A percentile compares a stretch with the other conserved stretches of the same genome.
Conservation (phyloP, 2,888 invertebrate genomes). For the Sphinx pinastri region DNA sequence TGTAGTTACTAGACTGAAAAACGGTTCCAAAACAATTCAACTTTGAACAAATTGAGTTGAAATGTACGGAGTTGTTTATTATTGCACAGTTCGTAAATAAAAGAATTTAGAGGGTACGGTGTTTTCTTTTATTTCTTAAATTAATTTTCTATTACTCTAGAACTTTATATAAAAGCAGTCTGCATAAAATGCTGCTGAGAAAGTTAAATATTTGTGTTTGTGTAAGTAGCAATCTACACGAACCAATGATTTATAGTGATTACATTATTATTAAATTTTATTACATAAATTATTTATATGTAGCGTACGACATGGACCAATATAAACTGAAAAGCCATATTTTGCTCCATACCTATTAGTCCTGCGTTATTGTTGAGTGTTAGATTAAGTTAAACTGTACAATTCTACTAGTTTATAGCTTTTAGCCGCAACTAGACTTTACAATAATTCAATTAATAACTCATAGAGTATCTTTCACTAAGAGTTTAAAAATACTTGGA, state of each 20-base stretch:
- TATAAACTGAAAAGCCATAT: not conserved
- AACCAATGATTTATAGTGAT: not conserved
- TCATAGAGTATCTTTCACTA: not conserved
- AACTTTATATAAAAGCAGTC: too few relatives aligned
- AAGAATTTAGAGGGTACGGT: not conserved
- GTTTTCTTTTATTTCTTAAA: not conserved
- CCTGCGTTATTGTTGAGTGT: not conserved
- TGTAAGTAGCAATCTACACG: too few relatives aligned
- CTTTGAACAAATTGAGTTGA: too few relatives aligned
- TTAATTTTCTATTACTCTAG: too few relatives aligned
- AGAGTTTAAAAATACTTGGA: not conserved
- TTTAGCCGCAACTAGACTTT: not conserved
- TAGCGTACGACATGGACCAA: not conserved
- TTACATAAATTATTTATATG: too few relatives aligned
- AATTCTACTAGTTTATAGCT: not conserved
- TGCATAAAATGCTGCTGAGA: too few relatives aligned
- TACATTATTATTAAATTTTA: not conserved
- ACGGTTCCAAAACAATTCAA: not conserved
- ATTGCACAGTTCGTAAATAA: not conserved
- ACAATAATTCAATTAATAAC: conserved; percentile 2
- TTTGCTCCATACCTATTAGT: not conserved
- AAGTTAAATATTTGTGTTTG: too few relatives aligned
- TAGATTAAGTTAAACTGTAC: not conserved
- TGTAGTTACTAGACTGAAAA: not conserved
- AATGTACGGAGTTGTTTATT: too few relatives aligned